phyloP scores from a whole-genome alignment of 1,140 invertebrate species.

The Drosophila lacertosa region DNA sequence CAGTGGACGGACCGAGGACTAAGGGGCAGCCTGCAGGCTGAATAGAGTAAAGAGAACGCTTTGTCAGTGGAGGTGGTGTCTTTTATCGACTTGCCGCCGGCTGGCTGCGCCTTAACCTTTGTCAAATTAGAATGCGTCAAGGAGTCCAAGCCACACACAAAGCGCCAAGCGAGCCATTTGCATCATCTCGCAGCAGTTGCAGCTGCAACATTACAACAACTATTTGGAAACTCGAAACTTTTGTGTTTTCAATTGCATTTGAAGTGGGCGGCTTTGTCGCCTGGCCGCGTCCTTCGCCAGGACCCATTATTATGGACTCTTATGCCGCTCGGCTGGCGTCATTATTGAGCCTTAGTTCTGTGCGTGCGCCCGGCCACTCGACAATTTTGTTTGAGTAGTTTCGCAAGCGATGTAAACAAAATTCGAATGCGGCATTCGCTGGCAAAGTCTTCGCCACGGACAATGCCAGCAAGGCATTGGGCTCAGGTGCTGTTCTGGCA shows the following conservation, averaged over 20 bases:
- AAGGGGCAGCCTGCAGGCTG: not conserved
- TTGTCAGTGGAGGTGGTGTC: slow-evolving; percentile 39
- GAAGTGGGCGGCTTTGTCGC: slow-evolving; percentile 45
- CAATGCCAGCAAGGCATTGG: slow-evolving; percentile 68
- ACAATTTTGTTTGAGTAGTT: slow-evolving; percentile 66
- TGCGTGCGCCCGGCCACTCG: slow-evolving; percentile 47
- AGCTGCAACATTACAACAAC: slow-evolving; percentile 10
- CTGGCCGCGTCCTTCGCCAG: slow-evolving; percentile 21
- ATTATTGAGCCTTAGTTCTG: slow-evolving; percentile 53
- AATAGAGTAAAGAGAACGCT: not conserved
- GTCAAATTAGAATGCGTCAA: slow-evolving; percentile 25
- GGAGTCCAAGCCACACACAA: slow-evolving; percentile 29
- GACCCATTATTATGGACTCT: slow-evolving; percentile 8
- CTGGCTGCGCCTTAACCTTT: slow-evolving; percentile 13
- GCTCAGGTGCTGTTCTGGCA: slow-evolving; percentile 66
- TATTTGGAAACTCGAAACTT: slow-evolving; percentile 14
- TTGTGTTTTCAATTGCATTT: slow-evolving; percentile 51
- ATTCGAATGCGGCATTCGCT: slow-evolving; percentile 52
- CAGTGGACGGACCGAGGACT: slow-evolving; percentile 2
- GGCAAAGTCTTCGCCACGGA: slow-evolving; percentile 34
- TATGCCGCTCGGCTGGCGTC: slow-evolving; percentile 22
- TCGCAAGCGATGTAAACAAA: slow-evolving; percentile 47
- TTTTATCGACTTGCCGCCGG: slow-evolving; percentile 42
- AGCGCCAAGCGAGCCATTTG: slow-evolving; percentile 41
- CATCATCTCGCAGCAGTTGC: slow-evolving; percentile 17